A percentile compares a stretch with the other conserved stretches of the same genome.
Conservation (phyloP, 2,888 invertebrate genomes). For the Nebria salina region DNA sequence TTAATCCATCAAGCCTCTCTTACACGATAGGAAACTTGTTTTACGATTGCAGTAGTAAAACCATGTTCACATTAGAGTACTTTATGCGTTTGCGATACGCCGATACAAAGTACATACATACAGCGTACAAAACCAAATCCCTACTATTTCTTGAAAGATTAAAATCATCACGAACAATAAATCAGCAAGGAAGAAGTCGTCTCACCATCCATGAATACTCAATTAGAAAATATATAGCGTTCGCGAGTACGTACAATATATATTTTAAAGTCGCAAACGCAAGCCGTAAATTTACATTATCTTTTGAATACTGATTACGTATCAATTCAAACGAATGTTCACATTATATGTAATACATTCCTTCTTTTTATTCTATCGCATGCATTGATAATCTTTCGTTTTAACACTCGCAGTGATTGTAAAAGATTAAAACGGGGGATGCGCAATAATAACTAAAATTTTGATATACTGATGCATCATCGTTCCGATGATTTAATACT, state of each 20-base stretch:
- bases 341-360: too few relatives aligned
- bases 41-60: slow-evolving; percentile 13
- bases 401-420: too few relatives aligned
- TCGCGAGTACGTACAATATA: slow-evolving; percentile 9
- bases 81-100: not conserved
- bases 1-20: not conserved
- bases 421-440: too few relatives aligned
- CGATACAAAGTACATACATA: slow-evolving; percentile 1
- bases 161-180: slow-evolving; percentile 44
- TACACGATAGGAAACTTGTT: not conserved
- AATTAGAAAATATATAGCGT: slow-evolving; percentile 51
- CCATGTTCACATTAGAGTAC: slow-evolving; percentile 8
- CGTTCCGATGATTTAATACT: not conserved
- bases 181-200: slow-evolving; percentile 25
- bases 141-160: slow-evolving; percentile 35
- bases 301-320: slow-evolving; percentile 36
- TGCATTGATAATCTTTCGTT: too few relatives aligned
- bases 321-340: slow-evolving; percentile 44
- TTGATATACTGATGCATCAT: not conserved
- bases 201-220: slow-evolving; percentile 53
- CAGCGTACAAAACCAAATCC: not conserved
- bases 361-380: too few relatives aligned
- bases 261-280: slow-evolving; percentile 50
- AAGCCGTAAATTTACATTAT: slow-evolving; percentile 44
- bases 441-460: too few relatives aligned